phyloP scores from a whole-genome alignment of 30 jellyfish, hydroid and myxozoan genomes.

The Rhopilema esculentum region DNA sequence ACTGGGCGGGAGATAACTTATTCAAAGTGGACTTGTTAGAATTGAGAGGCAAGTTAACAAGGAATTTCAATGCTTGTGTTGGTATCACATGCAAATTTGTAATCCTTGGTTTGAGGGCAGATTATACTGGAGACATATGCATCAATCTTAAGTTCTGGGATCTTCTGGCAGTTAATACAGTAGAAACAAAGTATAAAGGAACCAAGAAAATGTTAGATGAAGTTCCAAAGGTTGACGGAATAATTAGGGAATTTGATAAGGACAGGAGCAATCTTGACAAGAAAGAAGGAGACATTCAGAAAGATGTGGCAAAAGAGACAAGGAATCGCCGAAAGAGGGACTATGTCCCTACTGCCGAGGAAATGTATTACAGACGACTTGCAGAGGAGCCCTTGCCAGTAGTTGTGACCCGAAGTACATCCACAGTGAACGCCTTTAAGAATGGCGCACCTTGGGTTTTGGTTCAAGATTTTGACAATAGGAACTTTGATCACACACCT shows the following conservation, averaged over 20 bases:
- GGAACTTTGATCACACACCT: conserved; percentile 38
- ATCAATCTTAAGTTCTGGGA: conserved; percentile 54
- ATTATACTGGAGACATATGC: conserved; percentile 50
- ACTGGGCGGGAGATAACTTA: conserved; percentile 36
- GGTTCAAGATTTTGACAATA: conserved; percentile 30
- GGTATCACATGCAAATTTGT: conserved; percentile 55
- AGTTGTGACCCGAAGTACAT: conserved; percentile 50
- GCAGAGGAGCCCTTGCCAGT: conserved; percentile 70
- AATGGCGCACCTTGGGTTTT: conserved; percentile 71
- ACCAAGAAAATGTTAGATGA: conserved; percentile 44
- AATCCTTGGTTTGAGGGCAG: conserved; percentile 34
- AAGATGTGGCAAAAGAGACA: conserved; percentile 33
- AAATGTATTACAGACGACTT: conserved; percentile 17
- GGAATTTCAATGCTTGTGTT: conserved; percentile 61
- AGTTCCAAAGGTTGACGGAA: conserved; percentile 53
- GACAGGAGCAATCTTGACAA: conserved; percentile 42
- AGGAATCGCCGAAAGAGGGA: conserved; percentile 19
- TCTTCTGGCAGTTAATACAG: conserved; percentile 38
- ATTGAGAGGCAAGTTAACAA: conserved; percentile 32
- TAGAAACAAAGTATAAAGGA: conserved; percentile 61
- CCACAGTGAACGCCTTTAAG: conserved; percentile 31
- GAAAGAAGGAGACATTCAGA: conserved; percentile 25
- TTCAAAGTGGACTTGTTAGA: conserved; percentile 32
- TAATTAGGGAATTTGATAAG: conserved; percentile 16
- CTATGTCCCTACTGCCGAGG: conserved; percentile 57